Percentiles rank a stretch among this genome's conserved stretches.
Evolutionary conservation across 2,113 vertebrate species (phyloP).

Genomic region (Silurus asotus): DNA sequence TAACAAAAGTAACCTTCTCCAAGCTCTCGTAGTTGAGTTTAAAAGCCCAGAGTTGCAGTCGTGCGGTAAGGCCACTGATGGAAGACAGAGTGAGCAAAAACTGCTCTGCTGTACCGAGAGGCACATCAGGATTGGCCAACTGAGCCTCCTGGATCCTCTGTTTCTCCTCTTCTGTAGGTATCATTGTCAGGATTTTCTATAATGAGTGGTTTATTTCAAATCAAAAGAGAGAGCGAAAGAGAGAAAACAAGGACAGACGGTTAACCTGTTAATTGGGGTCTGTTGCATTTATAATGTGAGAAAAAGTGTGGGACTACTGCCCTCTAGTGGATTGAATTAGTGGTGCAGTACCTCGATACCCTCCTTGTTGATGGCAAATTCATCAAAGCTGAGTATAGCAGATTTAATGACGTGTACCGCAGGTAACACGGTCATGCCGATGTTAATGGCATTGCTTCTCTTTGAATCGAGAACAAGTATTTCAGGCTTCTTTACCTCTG

Average conservation of each 20-base stretch:
- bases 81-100: conserved; percentile 88
- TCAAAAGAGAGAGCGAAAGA: background rate
- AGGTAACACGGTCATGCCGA: conserved; percentile 90
- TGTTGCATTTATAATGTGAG: background rate
- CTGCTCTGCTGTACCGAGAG: conserved; percentile 88
- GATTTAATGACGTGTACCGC: conserved; percentile 90
- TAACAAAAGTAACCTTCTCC: conserved; percentile 80
- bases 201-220: background rate
- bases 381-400: conserved; percentile 90
- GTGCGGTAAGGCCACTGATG: conserved; percentile 81
- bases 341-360: conserved; percentile 85
- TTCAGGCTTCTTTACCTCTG: conserved; percentile 80
- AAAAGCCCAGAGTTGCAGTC: conserved; percentile 95
- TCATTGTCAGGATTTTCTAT: conserved; percentile 96
- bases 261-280: background rate
- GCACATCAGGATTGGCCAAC: conserved; percentile 83
- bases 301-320: background rate
- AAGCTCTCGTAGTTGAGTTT: conserved; percentile 92
- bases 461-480: conserved; percentile 88
- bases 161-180: conserved; percentile 89
- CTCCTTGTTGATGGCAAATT: conserved; percentile 94
- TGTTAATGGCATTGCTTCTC: conserved; percentile 95
- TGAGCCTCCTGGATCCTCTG: conserved; percentile 94
- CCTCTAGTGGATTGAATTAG: conserved; percentile 8
- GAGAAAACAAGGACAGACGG: background rate